Base-by-base conservation (phyloP, 2,113 vertebrate genomes). In the Xerus inauris region DNA sequence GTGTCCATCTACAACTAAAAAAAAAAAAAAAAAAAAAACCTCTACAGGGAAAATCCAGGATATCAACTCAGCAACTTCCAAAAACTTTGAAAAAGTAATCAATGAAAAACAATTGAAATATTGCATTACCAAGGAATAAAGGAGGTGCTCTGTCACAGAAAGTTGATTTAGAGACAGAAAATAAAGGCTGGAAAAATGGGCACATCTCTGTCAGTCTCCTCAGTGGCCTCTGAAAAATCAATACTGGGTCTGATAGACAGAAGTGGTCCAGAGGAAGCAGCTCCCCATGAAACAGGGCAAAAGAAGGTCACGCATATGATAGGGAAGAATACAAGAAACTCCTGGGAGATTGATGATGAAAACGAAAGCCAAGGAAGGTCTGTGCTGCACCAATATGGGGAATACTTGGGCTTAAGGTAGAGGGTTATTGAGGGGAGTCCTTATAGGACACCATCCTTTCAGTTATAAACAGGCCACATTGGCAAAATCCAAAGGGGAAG, bases 401-500 rank as follows among this genome's bases (percentile, higher is more conserved):
- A 84, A 76, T 40, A 51, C 5, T 83, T 80, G 57, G 38, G 57
- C 64, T 87, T 65, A 64, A 12, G 35, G 19, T 82, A 13, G 35
- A 81, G 7, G 8, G 17, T 14, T 75, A 57, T 0, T 20, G 26
- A 57, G 54, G 30, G 57, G 14, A 51, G 51, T 13, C 45, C 40
- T 67, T 79, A 40, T 12, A 75, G 24, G 51, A 84, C 51, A 42
- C 6, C 11, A 35, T 54, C 10, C 35, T 77, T 93, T 87, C 82
- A 57, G 5, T 16, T 57, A 82, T 30, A n/a, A 80, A 47, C 40
- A 57, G 47, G 28, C 83, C 92, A 79, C 5, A 28, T 3, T 75
- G 42, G 73, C 81, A 96, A 95, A 88, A 96, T n/a, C 16, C 72
- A 47, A 79, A 69, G 45, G 49, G 42, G 10, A n/a, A 94, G 94